phyloP scores from a whole-genome alignment of 2,888 invertebrate species.

The Pimpla rufipes region DNA sequence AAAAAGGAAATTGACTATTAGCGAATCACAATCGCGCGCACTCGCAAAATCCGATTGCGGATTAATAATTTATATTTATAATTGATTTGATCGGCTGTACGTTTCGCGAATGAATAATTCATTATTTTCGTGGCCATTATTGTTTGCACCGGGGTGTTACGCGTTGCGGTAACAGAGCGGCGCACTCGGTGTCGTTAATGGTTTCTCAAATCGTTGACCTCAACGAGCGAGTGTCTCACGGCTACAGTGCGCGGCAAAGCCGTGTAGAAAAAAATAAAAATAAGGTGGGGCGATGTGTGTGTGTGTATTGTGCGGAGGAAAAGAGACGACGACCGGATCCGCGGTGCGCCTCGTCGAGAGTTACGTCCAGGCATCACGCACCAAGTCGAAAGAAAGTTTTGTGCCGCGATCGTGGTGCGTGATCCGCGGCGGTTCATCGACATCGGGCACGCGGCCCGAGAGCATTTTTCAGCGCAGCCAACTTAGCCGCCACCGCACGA shows the following conservation, averaged over 20 bases:
- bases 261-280: too few relatives aligned
- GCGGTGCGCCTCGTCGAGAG: constrained; percentile 60
- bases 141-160: constrained; percentile 4
- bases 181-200: constrained; percentile 42
- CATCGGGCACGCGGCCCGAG: constrained; percentile 67
- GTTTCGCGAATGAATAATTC: not conserved
- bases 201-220: constrained; percentile 59
- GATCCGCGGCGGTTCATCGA: constrained; percentile 74
- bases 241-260: not conserved
- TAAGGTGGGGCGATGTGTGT: constrained; percentile 19
- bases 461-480: constrained; percentile 52
- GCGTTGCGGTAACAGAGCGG: constrained; percentile 9
- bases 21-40: too few relatives aligned
- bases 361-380: constrained; percentile 63
- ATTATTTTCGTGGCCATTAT: not conserved
- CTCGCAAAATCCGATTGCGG: not conserved
- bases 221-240: not conserved
- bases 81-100: not conserved
- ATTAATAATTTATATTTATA: not conserved
- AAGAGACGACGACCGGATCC: constrained; percentile 66
- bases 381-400: constrained; percentile 74
- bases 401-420: constrained; percentile 46
- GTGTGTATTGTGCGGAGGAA: constrained; percentile 40
- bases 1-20: too few relatives aligned
- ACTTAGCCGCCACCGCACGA: not conserved